phyloP scores from a whole-genome alignment of 2,888 invertebrate species.

The Dryobota labecula region DNA sequence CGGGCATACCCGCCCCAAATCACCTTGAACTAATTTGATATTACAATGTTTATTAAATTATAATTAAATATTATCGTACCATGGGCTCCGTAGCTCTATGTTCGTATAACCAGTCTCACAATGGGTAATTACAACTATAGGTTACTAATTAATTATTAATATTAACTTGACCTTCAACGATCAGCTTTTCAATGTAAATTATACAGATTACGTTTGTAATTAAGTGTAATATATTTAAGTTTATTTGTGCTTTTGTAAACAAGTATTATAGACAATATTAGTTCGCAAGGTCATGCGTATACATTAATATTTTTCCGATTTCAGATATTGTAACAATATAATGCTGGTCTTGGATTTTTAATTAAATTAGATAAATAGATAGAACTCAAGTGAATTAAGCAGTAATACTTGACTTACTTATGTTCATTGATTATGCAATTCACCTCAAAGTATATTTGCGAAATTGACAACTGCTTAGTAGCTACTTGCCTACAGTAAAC shows the following conservation, averaged over 20 bases:
- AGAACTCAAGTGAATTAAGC: constrained; percentile 14
- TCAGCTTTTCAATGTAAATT: constrained; percentile 78
- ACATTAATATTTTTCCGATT: constrained; percentile 19
- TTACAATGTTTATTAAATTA: constrained; percentile 24
- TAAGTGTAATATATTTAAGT: constrained; percentile 58
- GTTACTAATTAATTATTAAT: constrained; percentile 67
- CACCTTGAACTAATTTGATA: constrained; percentile 48
- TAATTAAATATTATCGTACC: constrained; percentile 19
- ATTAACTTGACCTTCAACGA: constrained; percentile 76
- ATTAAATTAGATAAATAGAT: background rate
- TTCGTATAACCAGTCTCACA: constrained; percentile 48
- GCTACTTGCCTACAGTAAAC: constrained; percentile 15
- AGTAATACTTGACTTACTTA: constrained; percentile 20
- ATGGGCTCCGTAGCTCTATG: constrained; percentile 13
- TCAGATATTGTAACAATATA: constrained; percentile 12
- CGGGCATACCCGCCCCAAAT: constrained; percentile 1
- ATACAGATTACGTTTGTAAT: constrained; percentile 67
- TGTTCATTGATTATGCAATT: constrained; percentile 36
- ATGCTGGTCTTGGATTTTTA: constrained; percentile 1
- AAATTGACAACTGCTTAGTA: constrained; percentile 37
- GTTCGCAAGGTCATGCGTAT: constrained; percentile 42
- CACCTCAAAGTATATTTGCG: constrained; percentile 41
- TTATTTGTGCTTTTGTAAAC: constrained; percentile 56
- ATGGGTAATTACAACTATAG: constrained; percentile 63
- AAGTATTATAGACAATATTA: constrained; percentile 50